A percentile compares a stretch with the other conserved stretches of the same genome.
Evolutionary conservation across 2,888 invertebrate genomes (phyloP).

Genomic region (Liopterus haemorrhoidalis): DNA sequence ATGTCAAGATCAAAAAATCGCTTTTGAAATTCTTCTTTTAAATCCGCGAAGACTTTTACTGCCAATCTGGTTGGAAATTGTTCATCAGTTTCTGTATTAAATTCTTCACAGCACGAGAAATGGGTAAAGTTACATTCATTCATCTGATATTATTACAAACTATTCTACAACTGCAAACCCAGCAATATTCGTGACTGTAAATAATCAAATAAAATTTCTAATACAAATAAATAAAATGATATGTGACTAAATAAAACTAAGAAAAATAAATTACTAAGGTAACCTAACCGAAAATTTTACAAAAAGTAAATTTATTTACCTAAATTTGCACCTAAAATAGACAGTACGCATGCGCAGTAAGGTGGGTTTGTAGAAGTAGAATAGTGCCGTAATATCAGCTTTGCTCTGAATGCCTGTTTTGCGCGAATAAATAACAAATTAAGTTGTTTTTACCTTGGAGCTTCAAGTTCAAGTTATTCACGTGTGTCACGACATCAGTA

Average conservation of each 20-base stretch:
- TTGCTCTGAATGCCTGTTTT: conserved; percentile 14
- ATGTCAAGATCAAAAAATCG: conserved; percentile 11
- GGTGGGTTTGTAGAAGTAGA: no score
- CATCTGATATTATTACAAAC: conserved; percentile 12
- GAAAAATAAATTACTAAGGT: no score
- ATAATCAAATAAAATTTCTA: no score
- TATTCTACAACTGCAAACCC: no score
- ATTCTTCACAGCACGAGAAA: conserved; percentile 11
- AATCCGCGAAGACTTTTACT: conserved; percentile 11
- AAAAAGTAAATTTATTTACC: no score
- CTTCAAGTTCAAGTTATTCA: conserved; percentile 14
- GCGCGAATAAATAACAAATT: conserved; percentile 9
- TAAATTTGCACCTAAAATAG: no score
- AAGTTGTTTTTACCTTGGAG: conserved; percentile 16
- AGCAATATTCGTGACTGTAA: no score
- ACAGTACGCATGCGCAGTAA: no score
- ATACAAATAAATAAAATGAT: no score
- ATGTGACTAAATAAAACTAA: no score
- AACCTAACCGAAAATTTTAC: no score
- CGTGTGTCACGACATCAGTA: conserved; percentile 12
- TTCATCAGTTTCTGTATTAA: conserved; percentile 11
- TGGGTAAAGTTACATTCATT: conserved; percentile 13
- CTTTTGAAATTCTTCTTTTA: conserved; percentile 10
- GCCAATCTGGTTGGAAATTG: conserved; percentile 12
- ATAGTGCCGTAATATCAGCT: conserved; percentile 14